A percentile compares a stretch with the other conserved stretches of the same genome.
phyloP scores from a whole-genome alignment of 2,797 vertebrate genomes.

The Scolopax bukidnonensis region DNA sequence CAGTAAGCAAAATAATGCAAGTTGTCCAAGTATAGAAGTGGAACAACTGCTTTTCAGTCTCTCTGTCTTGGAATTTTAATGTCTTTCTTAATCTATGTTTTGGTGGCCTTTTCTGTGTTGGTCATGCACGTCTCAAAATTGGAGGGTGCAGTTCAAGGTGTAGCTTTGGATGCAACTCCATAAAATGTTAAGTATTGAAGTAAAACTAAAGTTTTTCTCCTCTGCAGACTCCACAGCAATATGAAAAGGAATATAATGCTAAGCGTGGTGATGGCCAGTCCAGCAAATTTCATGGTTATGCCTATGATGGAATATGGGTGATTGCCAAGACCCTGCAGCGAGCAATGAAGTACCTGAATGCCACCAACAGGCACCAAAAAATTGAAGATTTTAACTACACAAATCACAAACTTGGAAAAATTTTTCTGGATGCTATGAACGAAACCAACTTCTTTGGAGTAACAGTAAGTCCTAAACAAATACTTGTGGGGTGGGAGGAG shows the following conservation, averaged over 20 bases:
- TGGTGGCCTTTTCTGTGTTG: neutral
- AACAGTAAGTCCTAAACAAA: constrained; percentile 84
- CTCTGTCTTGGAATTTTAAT: neutral
- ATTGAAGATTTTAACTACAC: constrained; percentile 95
- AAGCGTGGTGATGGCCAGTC: constrained; percentile 91
- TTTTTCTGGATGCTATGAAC: constrained; percentile 98
- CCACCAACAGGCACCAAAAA: constrained; percentile 86
- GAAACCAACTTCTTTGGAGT: constrained; percentile 98
- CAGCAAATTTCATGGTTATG: constrained; percentile 98
- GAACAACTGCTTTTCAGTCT: neutral
- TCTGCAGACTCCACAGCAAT: constrained; percentile 93
- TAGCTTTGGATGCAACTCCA: neutral
- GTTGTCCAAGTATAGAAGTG: neutral
- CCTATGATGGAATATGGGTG: constrained; percentile 99
- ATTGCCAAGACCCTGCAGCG: constrained; percentile 95
- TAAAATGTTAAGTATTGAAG: neutral
- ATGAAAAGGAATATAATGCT: constrained; percentile 92
- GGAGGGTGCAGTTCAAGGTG: neutral
- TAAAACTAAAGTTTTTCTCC: neutral
- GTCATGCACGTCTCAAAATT: neutral
- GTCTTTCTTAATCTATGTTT: neutral
- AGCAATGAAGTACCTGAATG: constrained; percentile 91
- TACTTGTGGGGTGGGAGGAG: neutral
- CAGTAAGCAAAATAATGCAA: neutral
- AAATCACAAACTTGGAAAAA: constrained; percentile 92